phyloP scores from a whole-genome alignment of 2,113 vertebrate genomes.

The Physeter macrocephalus region DNA sequence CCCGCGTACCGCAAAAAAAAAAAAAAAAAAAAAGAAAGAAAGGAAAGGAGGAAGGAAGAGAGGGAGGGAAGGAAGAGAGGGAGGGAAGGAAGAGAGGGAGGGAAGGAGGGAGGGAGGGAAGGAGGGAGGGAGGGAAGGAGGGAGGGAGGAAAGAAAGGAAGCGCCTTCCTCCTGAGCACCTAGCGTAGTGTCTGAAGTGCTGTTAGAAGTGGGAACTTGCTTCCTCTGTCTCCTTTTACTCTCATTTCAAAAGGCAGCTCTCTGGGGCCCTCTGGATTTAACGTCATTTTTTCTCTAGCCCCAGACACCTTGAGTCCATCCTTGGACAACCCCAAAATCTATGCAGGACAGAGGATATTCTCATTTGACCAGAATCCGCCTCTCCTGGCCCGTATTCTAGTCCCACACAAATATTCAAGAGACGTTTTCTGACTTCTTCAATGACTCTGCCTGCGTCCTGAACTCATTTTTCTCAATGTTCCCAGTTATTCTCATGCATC shows the following conservation, averaged over 20 bases:
- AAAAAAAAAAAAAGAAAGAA: no score
- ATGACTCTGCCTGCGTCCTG: not conserved
- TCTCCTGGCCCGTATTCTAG: not conserved
- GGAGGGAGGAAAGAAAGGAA: no score
- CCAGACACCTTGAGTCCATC: not conserved
- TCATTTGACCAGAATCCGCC: not conserved
- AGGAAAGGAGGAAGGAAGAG: fast-evolving
- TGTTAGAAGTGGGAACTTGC: not conserved
- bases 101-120: no score
- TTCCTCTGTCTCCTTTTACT: not conserved
- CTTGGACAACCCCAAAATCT: not conserved
- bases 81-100: no score
- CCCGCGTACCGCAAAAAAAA: no score
- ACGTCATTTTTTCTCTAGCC: not conserved
- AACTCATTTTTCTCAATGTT: not conserved
- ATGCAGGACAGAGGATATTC: not conserved
- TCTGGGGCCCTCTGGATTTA: not conserved
- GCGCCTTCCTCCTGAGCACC: not conserved
- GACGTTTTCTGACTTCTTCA: not conserved
- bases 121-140: fast-evolving
- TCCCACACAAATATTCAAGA: not conserved
- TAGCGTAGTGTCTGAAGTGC: not conserved
- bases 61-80: no score
- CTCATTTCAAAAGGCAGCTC: not conserved
- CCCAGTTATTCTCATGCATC: not conserved